These are phyloP conservation scores for Cotesia typhae DNA, from an alignment of 1,140 invertebrate genomes.

Conservation along the genomic window DNA sequence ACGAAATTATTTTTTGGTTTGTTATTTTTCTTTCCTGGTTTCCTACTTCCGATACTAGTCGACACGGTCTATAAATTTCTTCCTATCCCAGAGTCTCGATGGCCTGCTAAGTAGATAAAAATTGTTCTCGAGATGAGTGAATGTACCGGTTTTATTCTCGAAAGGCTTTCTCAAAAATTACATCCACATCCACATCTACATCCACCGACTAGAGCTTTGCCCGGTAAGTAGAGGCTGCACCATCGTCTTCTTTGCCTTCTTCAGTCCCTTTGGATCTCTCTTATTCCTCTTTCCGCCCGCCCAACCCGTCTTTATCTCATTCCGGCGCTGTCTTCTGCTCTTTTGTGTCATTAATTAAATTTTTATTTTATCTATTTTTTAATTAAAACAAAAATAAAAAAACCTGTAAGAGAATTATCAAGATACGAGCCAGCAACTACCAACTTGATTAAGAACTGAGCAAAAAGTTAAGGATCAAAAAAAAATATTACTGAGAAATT, in stretches of 20 bases:
- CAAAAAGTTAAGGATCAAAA: too few relatives aligned
- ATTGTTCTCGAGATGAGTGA: slow-evolving; percentile 22
- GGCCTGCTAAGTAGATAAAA: slow-evolving; percentile 33
- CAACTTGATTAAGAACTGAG: not conserved
- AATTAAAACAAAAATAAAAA: slow-evolving; percentile 6
- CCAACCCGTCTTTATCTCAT: too few relatives aligned
- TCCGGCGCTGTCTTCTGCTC: slow-evolving; percentile 5
- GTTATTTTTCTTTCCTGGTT: slow-evolving; percentile 13
- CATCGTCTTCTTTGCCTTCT: too few relatives aligned
- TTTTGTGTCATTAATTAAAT: slow-evolving; percentile 20
- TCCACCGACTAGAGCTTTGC: not conserved
- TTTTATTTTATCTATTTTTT: slow-evolving; percentile 13
- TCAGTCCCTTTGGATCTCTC: too few relatives aligned
- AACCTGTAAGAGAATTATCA: slow-evolving; percentile 10
- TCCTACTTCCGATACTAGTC: slow-evolving; percentile 12
- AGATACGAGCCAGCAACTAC: not conserved
- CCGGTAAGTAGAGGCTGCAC: too few relatives aligned
- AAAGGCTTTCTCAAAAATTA: slow-evolving; percentile 10
- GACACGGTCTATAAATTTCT: slow-evolving; percentile 33
- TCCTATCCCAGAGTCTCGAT: not conserved
- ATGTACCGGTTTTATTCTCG: slow-evolving; percentile 10
- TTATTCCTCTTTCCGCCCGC: too few relatives aligned
- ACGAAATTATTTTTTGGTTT: slow-evolving; percentile 13
- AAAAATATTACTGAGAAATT: too few relatives aligned
- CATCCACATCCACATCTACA: not conserved